Percentiles rank a stretch among this genome's conserved stretches.
Conservation (phyloP, 2,888 invertebrate species). For the Pseudeuparius sepicola region DNA sequence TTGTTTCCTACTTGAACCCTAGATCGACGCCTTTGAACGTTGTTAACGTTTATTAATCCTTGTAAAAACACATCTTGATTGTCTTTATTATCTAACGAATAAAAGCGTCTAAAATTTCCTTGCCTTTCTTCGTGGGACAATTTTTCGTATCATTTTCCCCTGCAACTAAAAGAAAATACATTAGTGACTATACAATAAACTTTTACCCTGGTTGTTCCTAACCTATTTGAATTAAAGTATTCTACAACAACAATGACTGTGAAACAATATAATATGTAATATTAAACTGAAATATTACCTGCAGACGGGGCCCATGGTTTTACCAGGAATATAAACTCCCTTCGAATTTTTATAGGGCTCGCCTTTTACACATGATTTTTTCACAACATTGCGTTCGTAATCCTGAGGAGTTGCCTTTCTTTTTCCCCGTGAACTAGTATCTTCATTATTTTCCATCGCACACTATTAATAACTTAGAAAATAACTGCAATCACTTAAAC, state of each 20-base stretch:
- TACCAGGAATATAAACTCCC: neutral
- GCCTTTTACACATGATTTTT: constrained; percentile 5
- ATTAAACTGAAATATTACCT: constrained; percentile 6
- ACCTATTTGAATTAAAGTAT: too few species aligned
- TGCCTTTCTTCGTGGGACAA: constrained; percentile 1
- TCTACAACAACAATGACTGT: too few species aligned
- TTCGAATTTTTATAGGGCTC: constrained; percentile 4
- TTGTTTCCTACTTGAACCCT: constrained; percentile 1
- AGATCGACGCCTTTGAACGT: neutral
- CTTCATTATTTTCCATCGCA: constrained; percentile 6
- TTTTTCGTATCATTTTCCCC: constrained; percentile 2
- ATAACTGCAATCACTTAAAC: too few species aligned
- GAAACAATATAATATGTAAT: too few species aligned
- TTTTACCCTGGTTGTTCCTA: too few species aligned
- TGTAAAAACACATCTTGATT: too few species aligned
- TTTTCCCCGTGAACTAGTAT: constrained; percentile 4
- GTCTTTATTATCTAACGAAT: constrained; percentile 1
- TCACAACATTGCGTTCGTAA: constrained; percentile 5
- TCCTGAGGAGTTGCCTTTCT: constrained; percentile 1
- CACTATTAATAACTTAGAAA: too few species aligned
- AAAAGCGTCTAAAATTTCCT: constrained; percentile 2
- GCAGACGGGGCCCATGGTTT: neutral
- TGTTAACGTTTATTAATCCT: constrained; percentile 4
- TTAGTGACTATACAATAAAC: too few species aligned
- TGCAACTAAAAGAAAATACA: constrained; percentile 6